A percentile compares a stretch with the other conserved stretches of the same genome.
These are phyloP conservation scores for Petrolisthes manimaculis DNA, from an alignment of 2,888 invertebrate genomes.

Conservation along the genomic window DNA sequence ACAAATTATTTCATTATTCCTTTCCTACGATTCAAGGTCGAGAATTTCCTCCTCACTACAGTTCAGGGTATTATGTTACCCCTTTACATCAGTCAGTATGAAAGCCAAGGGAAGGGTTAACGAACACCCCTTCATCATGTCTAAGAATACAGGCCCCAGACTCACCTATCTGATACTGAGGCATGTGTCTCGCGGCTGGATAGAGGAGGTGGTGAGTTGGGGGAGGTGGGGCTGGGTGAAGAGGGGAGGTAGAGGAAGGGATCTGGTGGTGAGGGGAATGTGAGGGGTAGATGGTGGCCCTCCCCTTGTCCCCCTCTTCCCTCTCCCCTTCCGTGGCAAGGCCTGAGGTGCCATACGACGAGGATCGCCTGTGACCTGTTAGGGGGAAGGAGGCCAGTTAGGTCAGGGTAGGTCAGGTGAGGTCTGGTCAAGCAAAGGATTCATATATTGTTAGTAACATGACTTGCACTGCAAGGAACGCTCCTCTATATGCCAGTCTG, in stretches of 20 bases:
- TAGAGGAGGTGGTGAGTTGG: slow-evolving; percentile 9
- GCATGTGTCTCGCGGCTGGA: slow-evolving; percentile 11
- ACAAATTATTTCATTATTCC: too few relatives aligned
- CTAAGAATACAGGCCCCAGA: background rate
- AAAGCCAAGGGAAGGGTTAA: too few relatives aligned
- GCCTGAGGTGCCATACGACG: slow-evolving; percentile 17
- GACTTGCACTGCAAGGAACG: too few relatives aligned
- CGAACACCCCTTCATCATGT: background rate
- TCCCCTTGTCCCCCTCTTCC: background rate
- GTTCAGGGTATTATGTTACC: too few relatives aligned
- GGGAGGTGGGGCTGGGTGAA: slow-evolving; percentile 2
- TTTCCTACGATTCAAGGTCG: too few relatives aligned
- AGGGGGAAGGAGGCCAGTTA: background rate
- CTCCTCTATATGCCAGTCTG: too few relatives aligned
- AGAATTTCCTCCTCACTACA: too few relatives aligned
- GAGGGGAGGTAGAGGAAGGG: background rate
- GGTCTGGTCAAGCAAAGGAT: background rate
- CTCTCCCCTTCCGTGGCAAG: background rate
- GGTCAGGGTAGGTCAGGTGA: background rate
- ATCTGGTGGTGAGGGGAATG: background rate
- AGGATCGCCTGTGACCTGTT: slow-evolving; percentile 10
- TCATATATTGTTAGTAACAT: too few relatives aligned
- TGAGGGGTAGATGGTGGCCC: background rate
- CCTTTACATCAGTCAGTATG: too few relatives aligned
- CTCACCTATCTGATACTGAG: slow-evolving; percentile 41